phyloP scores from a whole-genome alignment of 2,888 invertebrate genomes.

The Diadromus collaris region DNA sequence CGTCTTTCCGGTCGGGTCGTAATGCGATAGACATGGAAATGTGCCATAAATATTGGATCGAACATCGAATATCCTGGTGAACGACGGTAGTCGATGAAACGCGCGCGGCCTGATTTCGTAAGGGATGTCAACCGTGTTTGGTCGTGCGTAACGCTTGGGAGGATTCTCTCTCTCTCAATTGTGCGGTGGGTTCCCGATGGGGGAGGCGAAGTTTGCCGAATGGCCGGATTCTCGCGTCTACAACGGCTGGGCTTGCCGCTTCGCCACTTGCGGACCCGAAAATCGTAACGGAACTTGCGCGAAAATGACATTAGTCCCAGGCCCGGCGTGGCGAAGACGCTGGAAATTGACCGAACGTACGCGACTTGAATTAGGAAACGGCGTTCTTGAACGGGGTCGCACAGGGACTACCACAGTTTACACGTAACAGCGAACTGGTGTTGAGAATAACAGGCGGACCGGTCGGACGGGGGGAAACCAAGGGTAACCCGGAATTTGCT shows the following conservation, averaged over 20 bases:
- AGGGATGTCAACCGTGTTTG: conserved; percentile 19
- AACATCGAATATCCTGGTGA: conserved; percentile 19
- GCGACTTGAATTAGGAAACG: conserved; percentile 50
- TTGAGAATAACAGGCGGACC: conserved; percentile 30
- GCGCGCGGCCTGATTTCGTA: not conserved
- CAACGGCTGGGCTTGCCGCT: conserved; percentile 15
- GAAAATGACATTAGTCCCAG: conserved; percentile 58
- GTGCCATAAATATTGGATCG: not conserved
- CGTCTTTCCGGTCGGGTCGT: not conserved
- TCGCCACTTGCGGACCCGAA: conserved; percentile 47
- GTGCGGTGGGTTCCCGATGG: conserved; percentile 13
- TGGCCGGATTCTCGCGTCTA: conserved; percentile 1
- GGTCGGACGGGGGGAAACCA: not conserved
- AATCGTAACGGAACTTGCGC: conserved; percentile 56
- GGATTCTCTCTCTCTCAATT: not conserved
- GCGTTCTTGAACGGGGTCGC: not conserved
- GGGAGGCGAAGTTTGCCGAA: conserved; percentile 26
- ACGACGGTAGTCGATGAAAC: not conserved
- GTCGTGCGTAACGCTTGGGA: conserved; percentile 25
- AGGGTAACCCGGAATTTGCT: conserved; percentile 52
- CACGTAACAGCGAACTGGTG: conserved; percentile 41
- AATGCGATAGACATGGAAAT: not conserved
- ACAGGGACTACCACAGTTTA: not conserved
- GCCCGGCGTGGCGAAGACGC: conserved; percentile 39
- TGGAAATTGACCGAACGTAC: conserved; percentile 58